Conservation (phyloP, 2,113 vertebrate genomes). For the Tor tambroides region DNA sequence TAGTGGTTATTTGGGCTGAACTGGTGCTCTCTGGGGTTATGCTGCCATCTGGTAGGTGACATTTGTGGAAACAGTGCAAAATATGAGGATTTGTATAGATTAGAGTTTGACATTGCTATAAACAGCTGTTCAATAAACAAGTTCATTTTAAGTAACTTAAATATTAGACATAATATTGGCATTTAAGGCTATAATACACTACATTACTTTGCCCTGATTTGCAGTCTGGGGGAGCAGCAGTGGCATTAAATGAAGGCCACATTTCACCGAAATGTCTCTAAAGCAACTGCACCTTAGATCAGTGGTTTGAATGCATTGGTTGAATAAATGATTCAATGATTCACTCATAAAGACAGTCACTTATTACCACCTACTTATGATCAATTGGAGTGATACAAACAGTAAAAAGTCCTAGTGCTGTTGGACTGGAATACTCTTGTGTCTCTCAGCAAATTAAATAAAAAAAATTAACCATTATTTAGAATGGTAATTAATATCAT, state of each 20-base stretch:
- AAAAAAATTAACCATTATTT: background rate
- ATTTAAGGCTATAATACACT: background rate
- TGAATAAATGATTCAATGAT: background rate
- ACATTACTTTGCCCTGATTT: background rate
- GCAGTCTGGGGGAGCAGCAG: background rate
- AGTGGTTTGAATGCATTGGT: background rate
- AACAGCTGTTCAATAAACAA: background rate
- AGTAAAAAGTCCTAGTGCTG: background rate
- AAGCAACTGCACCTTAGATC: background rate
- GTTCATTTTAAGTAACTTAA: background rate
- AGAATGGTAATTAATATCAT: background rate
- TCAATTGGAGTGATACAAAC: background rate
- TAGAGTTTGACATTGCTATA: background rate
- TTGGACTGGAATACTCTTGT: background rate
- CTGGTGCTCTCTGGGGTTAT: background rate
- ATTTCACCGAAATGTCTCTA: background rate
- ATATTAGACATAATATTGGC: background rate
- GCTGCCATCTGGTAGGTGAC: background rate
- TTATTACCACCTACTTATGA: too few relatives aligned
- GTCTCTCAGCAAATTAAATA: background rate
- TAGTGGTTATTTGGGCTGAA: background rate
- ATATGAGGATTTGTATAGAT: background rate
- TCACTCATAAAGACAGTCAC: too few relatives aligned
- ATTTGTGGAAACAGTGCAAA: background rate
- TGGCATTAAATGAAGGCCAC: background rate